Evolutionary conservation across 2,113 vertebrate species (phyloP).

Genomic region (Ammodytes dubius): DNA sequence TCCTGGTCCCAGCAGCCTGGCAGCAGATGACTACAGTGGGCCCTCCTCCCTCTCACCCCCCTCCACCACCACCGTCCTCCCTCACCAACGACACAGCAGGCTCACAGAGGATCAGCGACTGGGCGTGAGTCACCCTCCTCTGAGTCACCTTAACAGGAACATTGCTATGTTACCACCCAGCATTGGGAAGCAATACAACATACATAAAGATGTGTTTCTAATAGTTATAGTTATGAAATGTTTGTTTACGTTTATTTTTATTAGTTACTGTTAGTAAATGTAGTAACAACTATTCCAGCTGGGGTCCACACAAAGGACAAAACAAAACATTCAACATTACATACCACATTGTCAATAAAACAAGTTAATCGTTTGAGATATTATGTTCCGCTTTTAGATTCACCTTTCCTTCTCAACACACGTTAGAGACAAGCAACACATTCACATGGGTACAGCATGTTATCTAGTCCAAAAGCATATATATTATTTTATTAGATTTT

Average conservation of each 20-base stretch:
- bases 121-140: slow-evolving; percentile 88
- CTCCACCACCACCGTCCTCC: slow-evolving; percentile 85
- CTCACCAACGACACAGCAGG: slow-evolving; percentile 89
- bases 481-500: not conserved
- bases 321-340: no score
- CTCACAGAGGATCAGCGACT: slow-evolving; percentile 92
- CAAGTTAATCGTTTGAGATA: no score
- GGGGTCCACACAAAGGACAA: no score
- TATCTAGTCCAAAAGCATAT: not conserved
- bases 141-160: slow-evolving; percentile 66
- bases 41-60: slow-evolving; percentile 75
- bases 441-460: not conserved
- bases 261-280: no score
- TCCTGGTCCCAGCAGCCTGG: slow-evolving; percentile 93
- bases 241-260: no score
- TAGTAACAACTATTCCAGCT: no score
- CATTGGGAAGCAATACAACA: not conserved
- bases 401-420: no score
- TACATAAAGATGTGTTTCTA: not conserved
- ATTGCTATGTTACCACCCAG: no score
- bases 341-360: no score
- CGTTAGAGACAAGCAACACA: no score
- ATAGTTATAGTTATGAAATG: no score
- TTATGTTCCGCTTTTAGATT: no score
- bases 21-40: slow-evolving; percentile 89